Evolutionary conservation across 2,888 invertebrate genomes (phyloP).

Genomic region (Drosophila paramelanica): DNA sequence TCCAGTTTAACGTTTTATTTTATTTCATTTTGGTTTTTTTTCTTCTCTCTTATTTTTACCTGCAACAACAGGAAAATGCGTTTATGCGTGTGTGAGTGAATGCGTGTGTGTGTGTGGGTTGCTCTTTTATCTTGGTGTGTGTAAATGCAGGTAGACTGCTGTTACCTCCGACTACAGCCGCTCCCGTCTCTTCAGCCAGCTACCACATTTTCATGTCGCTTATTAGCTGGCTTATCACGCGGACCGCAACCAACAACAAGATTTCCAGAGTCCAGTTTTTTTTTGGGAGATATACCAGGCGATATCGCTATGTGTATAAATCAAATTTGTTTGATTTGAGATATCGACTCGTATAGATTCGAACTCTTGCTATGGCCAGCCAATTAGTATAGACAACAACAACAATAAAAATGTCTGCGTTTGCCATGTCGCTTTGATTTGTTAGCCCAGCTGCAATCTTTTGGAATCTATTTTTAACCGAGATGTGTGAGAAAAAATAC

Average conservation of each 20-base stretch:
- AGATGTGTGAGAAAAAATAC: not conserved
- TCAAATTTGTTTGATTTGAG: constrained; percentile 13
- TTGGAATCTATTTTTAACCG: not conserved
- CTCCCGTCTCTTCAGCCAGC: constrained; percentile 33
- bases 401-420: constrained; percentile 2
- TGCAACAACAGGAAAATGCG: constrained; percentile 75
- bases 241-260: constrained; percentile 16
- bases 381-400: constrained; percentile 32
- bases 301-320: constrained; percentile 26
- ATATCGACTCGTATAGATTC: constrained; percentile 17
- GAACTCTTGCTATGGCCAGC: constrained; percentile 14
- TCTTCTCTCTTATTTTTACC: constrained; percentile 57
- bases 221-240: constrained; percentile 73
- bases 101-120: constrained; percentile 30
- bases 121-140: constrained; percentile 61
- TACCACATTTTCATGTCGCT: constrained; percentile 67
- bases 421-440: not conserved
- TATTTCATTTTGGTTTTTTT: constrained; percentile 50
- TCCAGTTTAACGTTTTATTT: constrained; percentile 76
- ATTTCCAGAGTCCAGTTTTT: constrained; percentile 38
- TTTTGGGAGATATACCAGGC: constrained; percentile 25
- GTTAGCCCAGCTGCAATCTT: constrained; percentile 5
- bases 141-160: constrained; percentile 45
- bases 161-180: constrained; percentile 1
- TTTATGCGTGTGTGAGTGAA: constrained; percentile 32